These are phyloP conservation scores for Lepidochrysops patricia DNA, from an alignment of 2,888 invertebrate species.

Conservation along the genomic window DNA sequence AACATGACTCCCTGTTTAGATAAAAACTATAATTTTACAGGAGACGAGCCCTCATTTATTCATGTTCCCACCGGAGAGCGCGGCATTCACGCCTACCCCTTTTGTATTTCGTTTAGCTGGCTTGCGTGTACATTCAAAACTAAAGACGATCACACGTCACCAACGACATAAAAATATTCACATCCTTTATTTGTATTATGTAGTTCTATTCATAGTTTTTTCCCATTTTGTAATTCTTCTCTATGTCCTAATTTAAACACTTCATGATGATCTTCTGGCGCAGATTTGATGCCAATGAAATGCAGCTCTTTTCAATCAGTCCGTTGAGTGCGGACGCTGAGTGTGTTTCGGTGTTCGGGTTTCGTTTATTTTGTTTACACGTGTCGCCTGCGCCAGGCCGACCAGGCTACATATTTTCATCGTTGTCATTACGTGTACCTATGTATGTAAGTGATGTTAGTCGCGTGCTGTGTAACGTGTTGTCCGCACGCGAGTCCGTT, in stretches of 20 bases:
- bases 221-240: neutral
- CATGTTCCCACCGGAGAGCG: neutral
- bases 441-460: no score
- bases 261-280: neutral
- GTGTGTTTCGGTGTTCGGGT: slow-evolving; percentile 61
- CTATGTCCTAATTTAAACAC: neutral
- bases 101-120: slow-evolving; percentile 1
- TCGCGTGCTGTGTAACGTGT: neutral
- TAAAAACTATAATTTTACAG: slow-evolving; percentile 2
- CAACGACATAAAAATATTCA: neutral
- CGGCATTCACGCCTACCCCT: neutral
- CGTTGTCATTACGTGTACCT: neutral
- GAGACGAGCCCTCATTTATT: neutral
- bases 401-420: neutral
- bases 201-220: neutral
- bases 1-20: slow-evolving; percentile 1
- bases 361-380: slow-evolving; percentile 56
- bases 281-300: neutral
- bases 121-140: neutral
- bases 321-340: slow-evolving; percentile 47
- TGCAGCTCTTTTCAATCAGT: slow-evolving; percentile 54
- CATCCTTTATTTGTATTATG: neutral
- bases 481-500: neutral
- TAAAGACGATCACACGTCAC: neutral
- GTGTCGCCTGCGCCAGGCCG: slow-evolving; percentile 30